Percentiles rank a stretch among this genome's conserved stretches.
phyloP scores from a whole-genome alignment of 2,888 invertebrate genomes.

The Homarus gammarus region DNA sequence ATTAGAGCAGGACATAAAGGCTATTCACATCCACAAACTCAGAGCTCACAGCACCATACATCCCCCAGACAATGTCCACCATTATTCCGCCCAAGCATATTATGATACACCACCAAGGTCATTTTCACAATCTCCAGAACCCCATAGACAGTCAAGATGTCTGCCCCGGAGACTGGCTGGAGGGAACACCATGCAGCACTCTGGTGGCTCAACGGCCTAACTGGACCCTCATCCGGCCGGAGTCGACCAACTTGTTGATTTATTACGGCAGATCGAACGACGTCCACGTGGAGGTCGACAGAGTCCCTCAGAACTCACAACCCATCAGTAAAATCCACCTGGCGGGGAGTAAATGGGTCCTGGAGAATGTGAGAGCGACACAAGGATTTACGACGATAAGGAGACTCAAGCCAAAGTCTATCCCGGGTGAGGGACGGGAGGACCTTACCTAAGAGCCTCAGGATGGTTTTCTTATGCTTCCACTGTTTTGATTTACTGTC shows the following conservation, averaged over 20 bases:
- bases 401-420: constrained; percentile 9
- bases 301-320: too few relatives aligned
- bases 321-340: not conserved
- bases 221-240: too few relatives aligned
- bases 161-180: not conserved
- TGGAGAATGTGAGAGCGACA: not conserved
- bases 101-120: not conserved
- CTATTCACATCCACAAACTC: not conserved
- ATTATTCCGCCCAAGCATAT: constrained; percentile 1
- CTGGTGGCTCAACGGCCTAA: too few relatives aligned
- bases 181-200: too few relatives aligned
- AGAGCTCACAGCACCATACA: not conserved
- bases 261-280: too few relatives aligned
- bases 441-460: constrained; percentile 58
- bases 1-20: not conserved
- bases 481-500: constrained; percentile 45
- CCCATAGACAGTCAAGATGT: not conserved
- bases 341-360: not conserved
- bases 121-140: not conserved
- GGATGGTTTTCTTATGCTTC: constrained; percentile 47
- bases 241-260: too few relatives aligned
- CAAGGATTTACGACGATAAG: not conserved
- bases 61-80: not conserved
- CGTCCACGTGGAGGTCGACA: too few relatives aligned
- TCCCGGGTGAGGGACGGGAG: constrained; percentile 25